Percentiles rank a stretch among this genome's conserved stretches.
Conservation (phyloP, 23 tunicate species). For the Halocynthia roretzi region DNA sequence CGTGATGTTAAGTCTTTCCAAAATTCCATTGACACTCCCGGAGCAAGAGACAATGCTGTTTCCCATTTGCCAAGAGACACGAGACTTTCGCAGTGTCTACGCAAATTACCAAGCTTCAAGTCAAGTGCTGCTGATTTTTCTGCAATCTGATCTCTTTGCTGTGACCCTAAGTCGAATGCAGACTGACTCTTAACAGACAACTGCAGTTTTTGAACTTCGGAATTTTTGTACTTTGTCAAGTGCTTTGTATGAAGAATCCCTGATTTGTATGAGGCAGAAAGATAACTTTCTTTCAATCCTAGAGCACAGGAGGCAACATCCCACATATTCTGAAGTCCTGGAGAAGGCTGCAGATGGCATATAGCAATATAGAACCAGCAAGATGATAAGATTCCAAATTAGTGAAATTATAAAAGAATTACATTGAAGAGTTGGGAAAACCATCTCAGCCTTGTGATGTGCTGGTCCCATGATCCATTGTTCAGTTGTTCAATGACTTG, state of each 20-base stretch:
- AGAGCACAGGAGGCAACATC: constrained; percentile 47
- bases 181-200: constrained; percentile 15
- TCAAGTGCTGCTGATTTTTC: constrained; percentile 49
- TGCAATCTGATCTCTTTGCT: constrained; percentile 38
- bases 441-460: constrained; percentile 51
- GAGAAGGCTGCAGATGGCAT: constrained; percentile 33
- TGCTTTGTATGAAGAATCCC: constrained; percentile 81
- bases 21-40: constrained; percentile 62
- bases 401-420: neutral
- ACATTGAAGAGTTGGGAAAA: constrained; percentile 74
- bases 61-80: constrained; percentile 75
- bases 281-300: constrained; percentile 50
- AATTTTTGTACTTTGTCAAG: constrained; percentile 68
- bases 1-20: constrained; percentile 49
- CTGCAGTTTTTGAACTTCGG: constrained; percentile 62
- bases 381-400: neutral
- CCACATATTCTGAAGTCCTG: constrained; percentile 69
- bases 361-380: neutral
- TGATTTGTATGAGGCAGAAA: constrained; percentile 48
- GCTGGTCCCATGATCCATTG: constrained; percentile 17
- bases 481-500: constrained; percentile 34
- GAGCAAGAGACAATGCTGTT: constrained; percentile 73
- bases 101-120: constrained; percentile 56
- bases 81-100: constrained; percentile 60
- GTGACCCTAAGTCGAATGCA: neutral